These are phyloP conservation scores for Platichthys stellatus DNA, from an alignment of 2,113 vertebrate genomes.

Conservation along the genomic window DNA sequence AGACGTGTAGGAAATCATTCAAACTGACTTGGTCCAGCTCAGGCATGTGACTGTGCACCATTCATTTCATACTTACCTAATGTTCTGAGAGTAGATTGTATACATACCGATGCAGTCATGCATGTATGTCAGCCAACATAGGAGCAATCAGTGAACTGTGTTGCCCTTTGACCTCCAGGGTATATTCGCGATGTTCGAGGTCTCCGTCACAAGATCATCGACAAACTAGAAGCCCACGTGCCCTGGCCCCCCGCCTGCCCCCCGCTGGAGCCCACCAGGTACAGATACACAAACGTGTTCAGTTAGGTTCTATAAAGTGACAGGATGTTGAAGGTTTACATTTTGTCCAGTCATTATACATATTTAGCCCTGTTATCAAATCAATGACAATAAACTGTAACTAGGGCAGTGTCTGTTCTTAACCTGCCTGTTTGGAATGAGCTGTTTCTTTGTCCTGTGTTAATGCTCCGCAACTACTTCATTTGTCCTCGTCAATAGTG, in stretches of 20 bases:
- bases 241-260: conserved; percentile 88
- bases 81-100: neutral
- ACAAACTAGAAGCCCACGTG: conserved; percentile 82
- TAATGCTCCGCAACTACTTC: too few relatives aligned
- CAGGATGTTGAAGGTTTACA: too few relatives aligned
- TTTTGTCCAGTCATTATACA: too few relatives aligned
- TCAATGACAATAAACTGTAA: too few relatives aligned
- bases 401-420: too few relatives aligned
- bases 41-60: neutral
- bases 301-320: too few relatives aligned
- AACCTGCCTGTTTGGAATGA: too few relatives aligned
- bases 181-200: conserved; percentile 51
- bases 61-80: neutral
- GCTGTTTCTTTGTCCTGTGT: too few relatives aligned
- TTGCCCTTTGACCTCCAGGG: conserved; percentile 41
- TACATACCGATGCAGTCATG: too few relatives aligned
- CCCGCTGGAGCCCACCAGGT: conserved; percentile 88
- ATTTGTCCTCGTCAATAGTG: too few relatives aligned
- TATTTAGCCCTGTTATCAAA: too few relatives aligned
- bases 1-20: neutral
- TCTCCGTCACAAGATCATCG: conserved; percentile 84
- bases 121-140: neutral
- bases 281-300: neutral
- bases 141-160: neutral
- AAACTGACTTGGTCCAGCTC: too few relatives aligned